phyloP scores from a whole-genome alignment of 2,797 vertebrate genomes.

The Phyllotis vaccarum region DNA sequence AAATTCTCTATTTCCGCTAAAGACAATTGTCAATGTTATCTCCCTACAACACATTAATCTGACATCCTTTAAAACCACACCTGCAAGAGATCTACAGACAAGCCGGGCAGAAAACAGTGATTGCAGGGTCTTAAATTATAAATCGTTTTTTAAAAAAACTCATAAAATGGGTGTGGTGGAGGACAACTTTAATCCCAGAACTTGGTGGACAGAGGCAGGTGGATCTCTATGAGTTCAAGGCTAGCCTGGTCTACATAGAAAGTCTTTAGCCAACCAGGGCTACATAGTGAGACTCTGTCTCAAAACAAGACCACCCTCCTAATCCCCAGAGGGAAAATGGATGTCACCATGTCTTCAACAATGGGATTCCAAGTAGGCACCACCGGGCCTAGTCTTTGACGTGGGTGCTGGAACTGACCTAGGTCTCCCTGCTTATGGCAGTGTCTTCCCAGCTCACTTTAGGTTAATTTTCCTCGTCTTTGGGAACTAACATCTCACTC shows the following conservation, averaged over 20 bases:
- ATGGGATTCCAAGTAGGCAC: neutral
- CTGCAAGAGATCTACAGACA: neutral
- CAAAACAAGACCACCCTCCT: neutral
- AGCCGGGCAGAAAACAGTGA: neutral
- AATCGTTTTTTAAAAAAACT: neutral
- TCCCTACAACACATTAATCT: neutral
- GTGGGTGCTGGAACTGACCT: neutral
- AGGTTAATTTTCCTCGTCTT: neutral
- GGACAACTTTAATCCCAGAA: neutral
- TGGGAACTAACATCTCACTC: neutral
- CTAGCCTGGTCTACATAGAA: neutral
- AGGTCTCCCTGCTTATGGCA: neutral
- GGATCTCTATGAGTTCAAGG: neutral
- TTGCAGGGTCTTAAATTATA: neutral
- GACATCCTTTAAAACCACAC: constrained; percentile 23
- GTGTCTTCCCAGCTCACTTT: neutral
- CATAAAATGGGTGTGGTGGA: neutral
- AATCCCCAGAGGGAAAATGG: neutral
- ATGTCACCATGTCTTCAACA: neutral
- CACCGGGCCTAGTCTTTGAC: neutral
- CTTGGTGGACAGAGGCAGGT: neutral
- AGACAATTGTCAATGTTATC: neutral
- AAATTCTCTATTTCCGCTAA: neutral
- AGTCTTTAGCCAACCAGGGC: neutral
- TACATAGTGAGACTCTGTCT: neutral